Conservation (phyloP, 2,888 invertebrate genomes). For the Nephrotoma flavescens region DNA sequence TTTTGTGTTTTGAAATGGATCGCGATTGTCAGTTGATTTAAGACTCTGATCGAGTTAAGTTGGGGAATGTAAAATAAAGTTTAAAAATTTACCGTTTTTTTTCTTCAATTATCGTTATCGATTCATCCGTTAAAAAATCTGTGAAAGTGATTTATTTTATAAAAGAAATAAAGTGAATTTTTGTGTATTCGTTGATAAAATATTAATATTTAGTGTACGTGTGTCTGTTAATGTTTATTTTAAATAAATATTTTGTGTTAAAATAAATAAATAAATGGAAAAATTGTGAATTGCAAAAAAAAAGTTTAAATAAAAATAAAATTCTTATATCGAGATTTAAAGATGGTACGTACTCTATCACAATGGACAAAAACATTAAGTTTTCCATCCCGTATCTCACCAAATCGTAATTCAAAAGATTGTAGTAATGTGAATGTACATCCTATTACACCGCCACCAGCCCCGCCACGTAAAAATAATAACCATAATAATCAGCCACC, state of each 20-base stretch:
- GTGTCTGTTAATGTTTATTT: background rate
- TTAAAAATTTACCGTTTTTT: background rate
- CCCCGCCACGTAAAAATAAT: slow-evolving; percentile 44
- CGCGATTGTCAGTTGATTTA: background rate
- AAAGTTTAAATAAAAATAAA: background rate
- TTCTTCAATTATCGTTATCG: background rate
- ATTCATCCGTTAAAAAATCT: background rate
- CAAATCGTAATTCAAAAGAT: slow-evolving; percentile 65
- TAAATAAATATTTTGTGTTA: background rate
- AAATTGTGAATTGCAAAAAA: background rate
- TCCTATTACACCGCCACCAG: slow-evolving; percentile 36
- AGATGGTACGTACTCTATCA: slow-evolving; percentile 74
- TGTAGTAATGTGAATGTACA: slow-evolving; percentile 43
- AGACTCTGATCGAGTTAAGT: background rate
- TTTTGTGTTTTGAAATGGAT: background rate
- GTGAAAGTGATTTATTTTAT: background rate
- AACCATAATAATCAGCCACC: slow-evolving; percentile 33
- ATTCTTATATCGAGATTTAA: background rate
- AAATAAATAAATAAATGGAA: background rate
- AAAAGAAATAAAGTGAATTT: background rate
- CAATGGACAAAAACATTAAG: slow-evolving; percentile 87
- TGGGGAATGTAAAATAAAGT: background rate
- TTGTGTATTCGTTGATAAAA: background rate
- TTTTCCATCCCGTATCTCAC: slow-evolving; percentile 73
- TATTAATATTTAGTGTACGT: background rate